A percentile compares a stretch with the other conserved stretches of the same genome.
These are phyloP conservation scores for Oxyruncus cristatus DNA, from an alignment of 2,113 vertebrate species.

Conservation along the genomic window DNA sequence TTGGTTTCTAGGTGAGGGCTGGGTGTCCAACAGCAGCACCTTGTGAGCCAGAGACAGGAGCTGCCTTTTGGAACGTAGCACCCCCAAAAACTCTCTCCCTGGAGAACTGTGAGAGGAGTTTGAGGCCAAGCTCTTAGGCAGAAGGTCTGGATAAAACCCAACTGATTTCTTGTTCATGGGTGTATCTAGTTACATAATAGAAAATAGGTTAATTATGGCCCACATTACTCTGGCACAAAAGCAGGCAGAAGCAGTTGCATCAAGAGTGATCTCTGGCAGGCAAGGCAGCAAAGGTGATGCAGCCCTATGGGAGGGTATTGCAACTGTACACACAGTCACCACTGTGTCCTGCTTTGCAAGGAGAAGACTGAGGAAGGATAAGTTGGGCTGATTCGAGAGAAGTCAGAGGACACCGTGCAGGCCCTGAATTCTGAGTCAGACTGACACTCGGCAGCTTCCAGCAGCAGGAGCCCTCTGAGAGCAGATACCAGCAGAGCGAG, in stretches of 20 bases:
- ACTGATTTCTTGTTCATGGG: neutral
- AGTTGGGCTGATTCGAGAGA: neutral
- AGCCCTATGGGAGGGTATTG: neutral
- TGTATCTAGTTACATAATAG: neutral
- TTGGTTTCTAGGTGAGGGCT: neutral
- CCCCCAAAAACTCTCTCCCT: neutral
- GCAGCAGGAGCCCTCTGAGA: neutral
- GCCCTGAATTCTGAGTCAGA: neutral
- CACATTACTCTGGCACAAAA: neutral
- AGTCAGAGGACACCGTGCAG: neutral
- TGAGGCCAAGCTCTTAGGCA: neutral
- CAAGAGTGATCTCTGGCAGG: neutral
- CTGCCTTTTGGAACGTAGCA: rapidly evolving
- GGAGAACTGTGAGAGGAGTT: neutral
- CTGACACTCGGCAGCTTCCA: neutral
- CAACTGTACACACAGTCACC: neutral
- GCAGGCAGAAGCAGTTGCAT: neutral
- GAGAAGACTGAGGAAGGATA: neutral
- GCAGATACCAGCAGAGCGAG: neutral
- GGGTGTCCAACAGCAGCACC: neutral
- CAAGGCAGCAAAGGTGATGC: neutral
- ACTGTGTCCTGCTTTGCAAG: neutral
- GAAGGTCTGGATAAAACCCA: neutral
- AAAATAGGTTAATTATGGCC: neutral
- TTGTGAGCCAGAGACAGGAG: neutral